phyloP scores from a whole-genome alignment of 2,888 invertebrate genomes.

The Drosophila testacea region DNA sequence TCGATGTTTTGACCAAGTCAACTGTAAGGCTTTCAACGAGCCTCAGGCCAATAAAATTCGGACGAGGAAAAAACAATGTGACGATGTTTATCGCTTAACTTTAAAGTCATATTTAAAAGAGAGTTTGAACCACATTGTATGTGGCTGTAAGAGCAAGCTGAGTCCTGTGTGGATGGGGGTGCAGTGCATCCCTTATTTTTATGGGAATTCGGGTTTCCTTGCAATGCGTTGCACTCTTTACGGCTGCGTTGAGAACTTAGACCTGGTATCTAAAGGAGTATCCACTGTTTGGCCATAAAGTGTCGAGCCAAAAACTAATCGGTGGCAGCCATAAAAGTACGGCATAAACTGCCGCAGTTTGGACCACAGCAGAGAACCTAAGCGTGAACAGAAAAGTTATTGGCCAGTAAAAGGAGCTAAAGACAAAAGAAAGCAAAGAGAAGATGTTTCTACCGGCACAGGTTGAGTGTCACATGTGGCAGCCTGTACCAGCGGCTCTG shows the following conservation, averaged over 20 bases:
- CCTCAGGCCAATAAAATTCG: background rate
- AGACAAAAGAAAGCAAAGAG: background rate
- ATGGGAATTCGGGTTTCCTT: background rate
- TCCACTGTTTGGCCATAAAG: slow-evolving; percentile 54
- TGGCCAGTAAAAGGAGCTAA: slow-evolving; percentile 41
- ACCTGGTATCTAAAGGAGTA: slow-evolving; percentile 1
- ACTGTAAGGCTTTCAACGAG: background rate
- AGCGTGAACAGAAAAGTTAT: slow-evolving; percentile 40
- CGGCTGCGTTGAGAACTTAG: slow-evolving; percentile 18
- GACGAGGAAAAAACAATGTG: slow-evolving; percentile 2
- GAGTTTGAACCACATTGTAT: slow-evolving; percentile 11
- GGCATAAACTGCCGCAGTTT: slow-evolving; percentile 42
- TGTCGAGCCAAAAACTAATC: slow-evolving; percentile 65
- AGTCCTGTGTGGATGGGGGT: background rate
- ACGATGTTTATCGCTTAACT: background rate
- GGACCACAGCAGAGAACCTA: slow-evolving; percentile 16
- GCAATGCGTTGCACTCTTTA: slow-evolving; percentile 37
- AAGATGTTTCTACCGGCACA: slow-evolving; percentile 15
- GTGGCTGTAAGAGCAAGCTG: slow-evolving; percentile 5
- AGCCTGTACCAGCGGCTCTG: slow-evolving; percentile 20
- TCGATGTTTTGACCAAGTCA: slow-evolving; percentile 38
- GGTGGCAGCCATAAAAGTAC: slow-evolving; percentile 68
- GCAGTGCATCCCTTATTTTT: slow-evolving; percentile 7
- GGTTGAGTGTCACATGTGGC: slow-evolving; percentile 67
- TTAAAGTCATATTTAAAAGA: background rate